Conservation (phyloP, 1,140 invertebrate genomes). For the Tetraneura akinire region DNA sequence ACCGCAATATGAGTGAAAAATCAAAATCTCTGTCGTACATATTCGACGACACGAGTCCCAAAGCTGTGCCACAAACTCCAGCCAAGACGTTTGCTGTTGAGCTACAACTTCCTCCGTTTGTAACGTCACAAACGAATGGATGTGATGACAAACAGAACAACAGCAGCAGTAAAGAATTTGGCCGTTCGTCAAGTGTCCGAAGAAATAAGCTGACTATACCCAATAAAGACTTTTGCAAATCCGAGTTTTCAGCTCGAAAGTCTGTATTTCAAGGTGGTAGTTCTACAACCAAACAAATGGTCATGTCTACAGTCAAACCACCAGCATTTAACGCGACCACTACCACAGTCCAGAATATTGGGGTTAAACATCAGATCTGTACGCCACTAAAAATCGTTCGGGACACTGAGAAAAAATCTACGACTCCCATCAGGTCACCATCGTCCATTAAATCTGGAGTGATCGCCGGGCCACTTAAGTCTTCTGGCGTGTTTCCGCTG, state of each 20-base stretch:
- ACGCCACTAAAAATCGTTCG: conserved; percentile 1
- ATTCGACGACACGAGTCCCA: conserved; percentile 14
- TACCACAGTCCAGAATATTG: conserved; percentile 13
- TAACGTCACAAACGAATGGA: neutral
- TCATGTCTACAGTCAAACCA: conserved; percentile 26
- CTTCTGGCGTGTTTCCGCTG: conserved; percentile 26
- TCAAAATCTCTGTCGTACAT: conserved; percentile 50
- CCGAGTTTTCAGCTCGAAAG: conserved; percentile 43
- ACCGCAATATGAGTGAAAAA: conserved; percentile 27
- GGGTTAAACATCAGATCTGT: conserved; percentile 37
- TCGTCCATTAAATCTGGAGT: neutral
- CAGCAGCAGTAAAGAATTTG: neutral
- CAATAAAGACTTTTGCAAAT: conserved; percentile 38
- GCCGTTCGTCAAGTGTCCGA: conserved; percentile 31
- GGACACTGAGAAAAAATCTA: neutral
- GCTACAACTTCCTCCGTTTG: neutral
- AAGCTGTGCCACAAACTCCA: conserved; percentile 31
- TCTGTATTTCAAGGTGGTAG: conserved; percentile 33
- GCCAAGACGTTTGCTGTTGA: conserved; percentile 8
- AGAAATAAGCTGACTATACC: conserved; percentile 39
- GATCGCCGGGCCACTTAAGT: conserved; percentile 15
- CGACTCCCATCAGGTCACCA: neutral
- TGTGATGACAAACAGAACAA: neutral
- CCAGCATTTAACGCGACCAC: conserved; percentile 29
- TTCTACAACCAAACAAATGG: conserved; percentile 9